Conservation (phyloP, 2,797 vertebrate genomes). For the Phrynocephalus vlangalii region DNA sequence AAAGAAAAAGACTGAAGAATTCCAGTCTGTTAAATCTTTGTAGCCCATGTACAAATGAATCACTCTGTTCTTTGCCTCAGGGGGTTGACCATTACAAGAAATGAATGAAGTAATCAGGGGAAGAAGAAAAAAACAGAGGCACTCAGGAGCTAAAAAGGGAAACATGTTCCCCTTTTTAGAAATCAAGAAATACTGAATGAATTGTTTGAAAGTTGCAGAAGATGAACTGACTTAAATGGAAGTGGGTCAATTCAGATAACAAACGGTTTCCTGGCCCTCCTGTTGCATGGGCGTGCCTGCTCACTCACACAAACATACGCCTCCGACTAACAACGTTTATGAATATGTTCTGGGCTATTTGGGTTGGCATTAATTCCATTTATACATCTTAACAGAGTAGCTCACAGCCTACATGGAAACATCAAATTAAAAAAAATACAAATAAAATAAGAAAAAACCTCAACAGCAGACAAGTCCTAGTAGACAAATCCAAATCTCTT, state of each 20-base stretch:
- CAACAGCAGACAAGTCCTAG: no score
- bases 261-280: slow-evolving; percentile 51
- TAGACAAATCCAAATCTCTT: no score
- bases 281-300: no score
- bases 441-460: no score
- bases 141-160: slow-evolving; percentile 56
- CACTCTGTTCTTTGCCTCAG: slow-evolving; percentile 67
- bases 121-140: slow-evolving; percentile 14
- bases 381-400: no score
- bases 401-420: no score
- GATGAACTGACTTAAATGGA: slow-evolving; percentile 67
- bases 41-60: slow-evolving; percentile 69
- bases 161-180: slow-evolving; percentile 67
- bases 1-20: slow-evolving; percentile 36
- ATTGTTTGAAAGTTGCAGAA: slow-evolving; percentile 73
- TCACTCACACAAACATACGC: no score
- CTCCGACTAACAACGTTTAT: no score
- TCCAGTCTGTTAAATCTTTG: slow-evolving; percentile 69
- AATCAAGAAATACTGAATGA: slow-evolving; percentile 62
- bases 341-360: no score
- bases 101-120: slow-evolving; percentile 72
- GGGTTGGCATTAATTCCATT: no score
- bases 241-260: slow-evolving; percentile 51
- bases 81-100: slow-evolving; percentile 68
- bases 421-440: no score